These are phyloP conservation scores for Erebia ligea DNA, from an alignment of 2,888 invertebrate species.

Conservation along the genomic window DNA sequence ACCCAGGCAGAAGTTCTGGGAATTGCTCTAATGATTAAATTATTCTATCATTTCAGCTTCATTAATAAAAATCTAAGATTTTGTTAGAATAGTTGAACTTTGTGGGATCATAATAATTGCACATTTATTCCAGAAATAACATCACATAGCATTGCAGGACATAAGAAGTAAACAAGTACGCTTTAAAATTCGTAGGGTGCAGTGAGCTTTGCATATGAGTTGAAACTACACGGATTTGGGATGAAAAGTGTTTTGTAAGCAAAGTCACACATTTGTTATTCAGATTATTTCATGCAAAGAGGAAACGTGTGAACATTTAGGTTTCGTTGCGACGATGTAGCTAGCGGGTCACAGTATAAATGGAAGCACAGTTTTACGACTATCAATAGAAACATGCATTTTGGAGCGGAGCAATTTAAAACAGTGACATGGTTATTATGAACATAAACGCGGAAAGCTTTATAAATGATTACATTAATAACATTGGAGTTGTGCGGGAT, in stretches of 20 bases:
- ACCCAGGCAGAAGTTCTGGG: not conserved
- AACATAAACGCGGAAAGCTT: slow-evolving; percentile 22
- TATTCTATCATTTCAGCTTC: not conserved
- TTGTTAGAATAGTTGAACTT: not conserved
- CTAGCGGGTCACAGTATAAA: slow-evolving; percentile 26
- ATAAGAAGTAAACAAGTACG: slow-evolving; percentile 15
- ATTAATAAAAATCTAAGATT: not conserved
- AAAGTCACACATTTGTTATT: slow-evolving; percentile 35
- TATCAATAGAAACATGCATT: slow-evolving; percentile 37
- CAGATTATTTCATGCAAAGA: slow-evolving; percentile 39
- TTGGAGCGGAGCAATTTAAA: slow-evolving; percentile 24
- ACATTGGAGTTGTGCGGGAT: slow-evolving; percentile 26
- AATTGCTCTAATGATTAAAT: not conserved
- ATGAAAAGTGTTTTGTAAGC: slow-evolving; percentile 36
- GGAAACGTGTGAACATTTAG: slow-evolving; percentile 38
- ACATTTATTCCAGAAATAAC: slow-evolving; percentile 5
- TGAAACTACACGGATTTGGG: slow-evolving; percentile 30
- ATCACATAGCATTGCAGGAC: slow-evolving; percentile 12
- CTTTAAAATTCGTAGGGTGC: slow-evolving; percentile 31
- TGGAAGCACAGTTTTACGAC: slow-evolving; percentile 25
- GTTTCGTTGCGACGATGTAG: slow-evolving; percentile 31
- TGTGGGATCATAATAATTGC: not conserved
- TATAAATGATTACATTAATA: slow-evolving; percentile 19
- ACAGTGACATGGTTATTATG: slow-evolving; percentile 16
- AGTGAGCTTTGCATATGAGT: slow-evolving; percentile 28